Base-by-base conservation (phyloP, 2,888 invertebrate species). In the Bembecia ichneumoniformis region DNA sequence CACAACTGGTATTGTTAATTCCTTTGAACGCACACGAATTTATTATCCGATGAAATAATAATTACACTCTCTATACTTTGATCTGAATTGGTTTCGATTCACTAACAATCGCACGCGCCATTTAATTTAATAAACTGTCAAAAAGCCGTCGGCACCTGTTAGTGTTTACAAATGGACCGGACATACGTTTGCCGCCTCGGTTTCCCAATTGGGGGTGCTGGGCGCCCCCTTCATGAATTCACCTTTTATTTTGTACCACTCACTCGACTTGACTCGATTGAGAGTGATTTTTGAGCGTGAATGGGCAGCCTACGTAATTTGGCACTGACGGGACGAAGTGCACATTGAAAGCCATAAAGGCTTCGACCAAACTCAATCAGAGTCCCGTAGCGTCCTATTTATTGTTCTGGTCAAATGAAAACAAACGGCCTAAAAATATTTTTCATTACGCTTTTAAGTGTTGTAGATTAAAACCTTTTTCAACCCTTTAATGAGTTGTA, bases 241-340 rank as follows among this genome's bases (percentile, higher is more conserved):
- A 75, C 80, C 82, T 87, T 83, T 84, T 82, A 83, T 84, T 84
- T 82, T 77, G 79, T 80, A 80, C 75, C 82, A 81, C 83, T 82
- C 79, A 77, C 28, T 28, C 28, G 28, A 28, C 9, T 28, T 28
- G 28, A 77, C 81, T 80, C 84, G 79, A 84, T 86, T 80, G 83
- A 72, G 77, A 79, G 78, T 81, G 78, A 84, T 86, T 87, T 86
- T 84, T 80, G 81, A 82, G 79, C 82, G 80, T 79, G 82, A 84
- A 83, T 82, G 82, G 82, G 77, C 77, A 79, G 80, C 78, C 75
- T 63, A 69, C 64, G 79, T 83, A 83, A 86, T 84, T 83, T 84
- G 79, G 75, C 67, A 74, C 73, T 77, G 84, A 82, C 86, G 83
- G 81, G 69, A 70, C 66, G 76, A 82, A 82, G 82, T 79, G 74